These are phyloP conservation scores for Hypotaenidia okinawae DNA, from an alignment of 2,797 vertebrate genomes.

Conservation along the genomic window DNA sequence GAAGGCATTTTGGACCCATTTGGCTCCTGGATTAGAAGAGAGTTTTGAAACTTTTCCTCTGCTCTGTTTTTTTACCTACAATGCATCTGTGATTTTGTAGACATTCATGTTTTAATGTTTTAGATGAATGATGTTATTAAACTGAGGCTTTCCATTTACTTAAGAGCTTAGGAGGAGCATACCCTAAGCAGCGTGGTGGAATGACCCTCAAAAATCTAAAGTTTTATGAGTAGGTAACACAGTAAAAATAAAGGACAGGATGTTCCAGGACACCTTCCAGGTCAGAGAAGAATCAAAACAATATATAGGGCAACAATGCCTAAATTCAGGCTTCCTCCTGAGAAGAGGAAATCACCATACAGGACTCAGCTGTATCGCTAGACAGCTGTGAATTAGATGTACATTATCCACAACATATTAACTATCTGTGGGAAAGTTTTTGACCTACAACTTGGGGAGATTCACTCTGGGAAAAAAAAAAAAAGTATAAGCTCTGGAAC, in stretches of 20 bases:
- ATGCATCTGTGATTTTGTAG: too few relatives aligned
- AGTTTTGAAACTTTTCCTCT: too few relatives aligned
- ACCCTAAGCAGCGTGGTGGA: not conserved
- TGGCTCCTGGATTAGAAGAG: too few relatives aligned
- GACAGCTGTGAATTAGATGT: not conserved
- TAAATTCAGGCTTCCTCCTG: not conserved
- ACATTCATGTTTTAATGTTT: not conserved
- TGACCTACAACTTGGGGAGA: not conserved
- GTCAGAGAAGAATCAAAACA: not conserved
- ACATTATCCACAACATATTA: not conserved
- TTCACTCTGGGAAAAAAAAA: not conserved
- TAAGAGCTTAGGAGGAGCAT: not conserved
- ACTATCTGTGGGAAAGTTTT: not conserved
- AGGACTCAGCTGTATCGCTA: not conserved
- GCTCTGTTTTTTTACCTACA: too few relatives aligned
- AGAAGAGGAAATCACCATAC: not conserved
- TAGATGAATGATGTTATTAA: not conserved
- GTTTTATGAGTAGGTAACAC: not conserved
- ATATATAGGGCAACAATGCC: not conserved
- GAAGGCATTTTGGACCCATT: too few relatives aligned
- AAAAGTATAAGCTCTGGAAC: not conserved
- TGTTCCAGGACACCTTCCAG: rapidly evolving
- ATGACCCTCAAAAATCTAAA: not conserved
- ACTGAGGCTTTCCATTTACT: not conserved
- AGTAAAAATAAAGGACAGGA: not conserved